These are phyloP conservation scores for Eupeodes corollae DNA, from an alignment of 1,140 invertebrate genomes.

Conservation along the genomic window DNA sequence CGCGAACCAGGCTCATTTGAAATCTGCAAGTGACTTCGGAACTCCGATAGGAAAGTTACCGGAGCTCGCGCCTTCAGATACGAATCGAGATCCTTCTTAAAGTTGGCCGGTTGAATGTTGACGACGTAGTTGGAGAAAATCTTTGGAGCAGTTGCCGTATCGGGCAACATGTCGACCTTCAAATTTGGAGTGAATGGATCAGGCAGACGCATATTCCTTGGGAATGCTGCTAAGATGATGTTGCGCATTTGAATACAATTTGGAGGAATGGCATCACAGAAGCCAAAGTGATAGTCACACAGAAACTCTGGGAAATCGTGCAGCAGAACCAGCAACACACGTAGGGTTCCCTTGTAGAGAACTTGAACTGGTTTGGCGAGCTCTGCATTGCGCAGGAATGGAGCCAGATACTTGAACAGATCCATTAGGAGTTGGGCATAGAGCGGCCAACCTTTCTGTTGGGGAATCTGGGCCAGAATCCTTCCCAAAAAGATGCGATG, in stretches of 20 bases:
- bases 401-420: conserved; percentile 92
- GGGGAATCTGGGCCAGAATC: conserved; percentile 79
- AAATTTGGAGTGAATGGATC: conserved; percentile 96
- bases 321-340: conserved; percentile 88
- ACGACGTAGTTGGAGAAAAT: conserved; percentile 81
- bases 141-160: conserved; percentile 72
- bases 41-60: conserved; percentile 88
- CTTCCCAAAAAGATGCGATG: conserved; percentile 92
- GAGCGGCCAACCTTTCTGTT: conserved; percentile 76
- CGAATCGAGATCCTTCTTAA: conserved; percentile 92
- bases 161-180: conserved; percentile 90
- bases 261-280: conserved; percentile 97
- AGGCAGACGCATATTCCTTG: conserved; percentile 91
- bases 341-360: conserved; percentile 90
- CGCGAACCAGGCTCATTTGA: conserved; percentile 75
- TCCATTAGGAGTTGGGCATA: conserved; percentile 88
- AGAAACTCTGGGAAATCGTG: conserved; percentile 99
- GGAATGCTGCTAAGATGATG: conserved; percentile 93
- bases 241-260: conserved; percentile 99
- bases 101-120: conserved; percentile 74
- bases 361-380: conserved; percentile 84
- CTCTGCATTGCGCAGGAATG: conserved; percentile 93
- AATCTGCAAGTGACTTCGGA: conserved; percentile 78
- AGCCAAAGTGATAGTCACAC: conserved; percentile 98
- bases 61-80: conserved; percentile 90